Percentiles rank a stretch among this genome's conserved stretches.
Evolutionary conservation across 2,888 invertebrate species (phyloP).

Genomic region (Mesorhabditis sp.): DNA sequence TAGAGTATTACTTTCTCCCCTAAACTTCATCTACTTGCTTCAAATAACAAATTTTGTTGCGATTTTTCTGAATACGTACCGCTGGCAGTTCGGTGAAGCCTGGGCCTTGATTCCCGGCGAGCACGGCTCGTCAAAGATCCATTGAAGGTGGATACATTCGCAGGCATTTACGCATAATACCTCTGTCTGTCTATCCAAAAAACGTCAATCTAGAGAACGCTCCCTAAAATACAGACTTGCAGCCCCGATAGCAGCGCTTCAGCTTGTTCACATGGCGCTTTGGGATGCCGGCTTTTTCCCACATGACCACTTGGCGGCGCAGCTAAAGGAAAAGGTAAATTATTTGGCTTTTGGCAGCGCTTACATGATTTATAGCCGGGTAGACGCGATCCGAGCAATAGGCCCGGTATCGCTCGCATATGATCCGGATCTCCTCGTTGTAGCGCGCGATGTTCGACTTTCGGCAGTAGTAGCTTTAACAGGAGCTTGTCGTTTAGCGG

Average conservation of each 20-base stretch:
- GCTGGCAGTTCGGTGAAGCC: constrained; percentile 43
- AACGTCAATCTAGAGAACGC: not conserved
- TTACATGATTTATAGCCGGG: constrained; percentile 45
- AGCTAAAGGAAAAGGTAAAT: constrained; percentile 24
- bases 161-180: constrained; percentile 45
- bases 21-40: not conserved
- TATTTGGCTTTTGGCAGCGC: constrained; percentile 5
- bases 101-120: constrained; percentile 38
- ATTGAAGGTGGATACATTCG: constrained; percentile 48
- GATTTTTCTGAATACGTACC: constrained; percentile 17
- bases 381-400: constrained; percentile 47
- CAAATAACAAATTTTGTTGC: not conserved
- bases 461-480: constrained; percentile 43
- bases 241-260: constrained; percentile 36
- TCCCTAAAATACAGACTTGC: constrained; percentile 18
- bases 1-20: too few relatives aligned
- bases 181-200: not conserved
- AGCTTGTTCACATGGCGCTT: constrained; percentile 30
- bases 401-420: constrained; percentile 46
- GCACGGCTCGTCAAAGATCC: constrained; percentile 50
- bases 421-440: constrained; percentile 51
- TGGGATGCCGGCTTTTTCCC: constrained; percentile 42
- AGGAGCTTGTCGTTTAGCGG: not conserved
- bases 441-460: constrained; percentile 47
- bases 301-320: constrained; percentile 40